Percentiles rank a stretch among this genome's conserved stretches.
These are phyloP conservation scores for Leucophenga montana DNA, from an alignment of 2,888 invertebrate genomes.

Conservation along the genomic window DNA sequence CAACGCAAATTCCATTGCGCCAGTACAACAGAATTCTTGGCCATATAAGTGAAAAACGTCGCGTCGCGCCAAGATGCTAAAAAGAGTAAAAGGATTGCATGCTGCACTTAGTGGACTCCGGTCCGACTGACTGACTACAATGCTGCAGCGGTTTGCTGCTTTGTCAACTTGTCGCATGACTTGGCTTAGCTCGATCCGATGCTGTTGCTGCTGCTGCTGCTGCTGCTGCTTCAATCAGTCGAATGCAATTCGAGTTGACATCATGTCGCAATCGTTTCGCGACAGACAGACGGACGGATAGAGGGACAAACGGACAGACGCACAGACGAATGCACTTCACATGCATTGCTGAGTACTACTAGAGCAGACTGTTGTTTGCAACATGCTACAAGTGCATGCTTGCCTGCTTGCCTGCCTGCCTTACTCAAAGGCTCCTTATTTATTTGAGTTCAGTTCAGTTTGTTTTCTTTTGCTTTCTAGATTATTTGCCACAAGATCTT, in stretches of 20 bases:
- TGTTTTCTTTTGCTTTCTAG: conserved; percentile 5
- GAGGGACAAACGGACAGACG: conserved; percentile 25
- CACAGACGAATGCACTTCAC: conserved; percentile 12
- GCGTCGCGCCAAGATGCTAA: background rate
- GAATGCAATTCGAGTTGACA: conserved; percentile 72
- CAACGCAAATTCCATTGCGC: conserved; percentile 8
- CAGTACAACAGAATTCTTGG: conserved; percentile 24
- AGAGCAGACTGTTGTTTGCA: conserved; percentile 44
- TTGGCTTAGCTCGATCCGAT: conserved; percentile 26
- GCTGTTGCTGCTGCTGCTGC: conserved; percentile 4
- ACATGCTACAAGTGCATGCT: conserved; percentile 51
- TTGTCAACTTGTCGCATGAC: conserved; percentile 53
- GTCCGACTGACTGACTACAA: conserved; percentile 33
- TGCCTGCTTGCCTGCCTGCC: conserved; percentile 33
- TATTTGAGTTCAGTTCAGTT: background rate
- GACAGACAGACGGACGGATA: conserved; percentile 23
- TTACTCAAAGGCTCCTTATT: conserved; percentile 16
- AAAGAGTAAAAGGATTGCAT: conserved; percentile 22
- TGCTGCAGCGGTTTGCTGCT: conserved; percentile 35
- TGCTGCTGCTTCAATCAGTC: conserved; percentile 57
- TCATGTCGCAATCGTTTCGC: conserved; percentile 67
- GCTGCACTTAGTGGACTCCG: conserved; percentile 2
- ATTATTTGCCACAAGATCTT: conserved; percentile 24
- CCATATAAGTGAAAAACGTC: conserved; percentile 13
- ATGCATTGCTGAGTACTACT: background rate